Evolutionary conservation across 2,113 vertebrate species (phyloP).

Genomic region (Ochotona princeps): DNA sequence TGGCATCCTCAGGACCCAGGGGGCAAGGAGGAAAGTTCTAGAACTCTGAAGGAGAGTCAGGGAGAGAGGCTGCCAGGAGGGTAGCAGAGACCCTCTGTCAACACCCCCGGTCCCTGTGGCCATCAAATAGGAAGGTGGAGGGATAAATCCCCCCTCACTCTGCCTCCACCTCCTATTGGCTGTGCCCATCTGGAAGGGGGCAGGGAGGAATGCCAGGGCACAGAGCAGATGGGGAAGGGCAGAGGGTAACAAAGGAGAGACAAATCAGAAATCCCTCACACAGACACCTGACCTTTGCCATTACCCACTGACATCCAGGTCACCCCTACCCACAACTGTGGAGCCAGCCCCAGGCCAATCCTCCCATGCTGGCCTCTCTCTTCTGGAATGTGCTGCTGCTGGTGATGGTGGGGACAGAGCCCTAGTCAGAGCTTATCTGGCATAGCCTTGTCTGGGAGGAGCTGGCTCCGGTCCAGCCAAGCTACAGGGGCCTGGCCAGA

Average conservation of each 20-base stretch:
- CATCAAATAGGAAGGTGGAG: background rate
- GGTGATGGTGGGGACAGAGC: background rate
- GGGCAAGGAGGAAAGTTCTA: background rate
- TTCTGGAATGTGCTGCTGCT: background rate
- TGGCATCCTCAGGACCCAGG: background rate
- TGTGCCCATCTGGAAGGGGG: background rate
- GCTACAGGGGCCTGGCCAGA: slow-evolving; percentile 49
- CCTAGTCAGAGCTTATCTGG: background rate
- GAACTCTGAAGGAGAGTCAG: background rate
- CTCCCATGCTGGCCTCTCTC: background rate
- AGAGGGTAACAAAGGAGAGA: background rate
- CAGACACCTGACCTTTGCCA: background rate
- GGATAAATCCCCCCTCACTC: background rate
- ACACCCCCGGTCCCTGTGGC: background rate
- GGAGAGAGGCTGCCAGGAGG: background rate
- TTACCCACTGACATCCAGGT: background rate
- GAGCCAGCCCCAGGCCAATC: background rate
- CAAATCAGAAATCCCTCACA: background rate
- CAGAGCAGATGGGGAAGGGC: background rate
- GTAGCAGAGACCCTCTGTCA: background rate
- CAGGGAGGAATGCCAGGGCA: background rate
- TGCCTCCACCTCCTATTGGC: background rate
- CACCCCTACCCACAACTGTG: background rate
- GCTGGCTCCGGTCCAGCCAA: slow-evolving; percentile 21
- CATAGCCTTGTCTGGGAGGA: slow-evolving; percentile 30